A percentile compares a stretch with the other conserved stretches of the same genome.
phyloP scores from a whole-genome alignment of 1,140 invertebrate genomes.

The Andricus grossulariae region DNA sequence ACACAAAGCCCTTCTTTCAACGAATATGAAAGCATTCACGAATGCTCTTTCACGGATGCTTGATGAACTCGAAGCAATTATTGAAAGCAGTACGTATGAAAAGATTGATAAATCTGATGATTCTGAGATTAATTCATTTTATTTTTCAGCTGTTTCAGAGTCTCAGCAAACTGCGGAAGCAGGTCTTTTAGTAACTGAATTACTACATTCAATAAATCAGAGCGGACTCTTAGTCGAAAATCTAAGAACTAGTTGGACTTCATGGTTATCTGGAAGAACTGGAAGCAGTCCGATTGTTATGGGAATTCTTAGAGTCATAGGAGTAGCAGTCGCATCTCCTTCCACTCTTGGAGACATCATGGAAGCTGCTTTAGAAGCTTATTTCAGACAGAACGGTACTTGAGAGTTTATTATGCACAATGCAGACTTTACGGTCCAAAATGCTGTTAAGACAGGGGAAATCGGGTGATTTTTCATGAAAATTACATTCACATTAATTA shows the following conservation, averaged over 20 bases:
- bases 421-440: too few relatives aligned
- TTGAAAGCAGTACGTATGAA: conserved; percentile 75
- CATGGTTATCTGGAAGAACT: conserved; percentile 71
- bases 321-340: conserved; percentile 70
- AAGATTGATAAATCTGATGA: not conserved
- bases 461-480: too few relatives aligned
- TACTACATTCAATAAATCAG: conserved; percentile 75
- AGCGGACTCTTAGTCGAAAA: conserved; percentile 66
- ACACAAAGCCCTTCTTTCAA: conserved; percentile 75
- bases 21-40: conserved; percentile 76
- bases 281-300: conserved; percentile 73
- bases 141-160: conserved; percentile 72
- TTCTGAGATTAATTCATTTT: conserved; percentile 35
- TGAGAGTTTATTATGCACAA: conserved; percentile 1
- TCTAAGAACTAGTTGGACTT: conserved; percentile 66
- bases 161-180: conserved; percentile 76
- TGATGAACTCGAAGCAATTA: conserved; percentile 79
- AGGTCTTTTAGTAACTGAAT: conserved; percentile 73
- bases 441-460: too few relatives aligned
- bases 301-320: conserved; percentile 72
- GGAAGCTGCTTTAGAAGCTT: conserved; percentile 74
- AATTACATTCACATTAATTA: too few relatives aligned
- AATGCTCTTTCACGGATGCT: conserved; percentile 77
- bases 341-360: conserved; percentile 72
- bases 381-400: conserved; percentile 73